Percentiles rank a stretch among this genome's conserved stretches.
Evolutionary conservation across 2,888 invertebrate genomes (phyloP).

Genomic region (Lithophane leautieri): DNA sequence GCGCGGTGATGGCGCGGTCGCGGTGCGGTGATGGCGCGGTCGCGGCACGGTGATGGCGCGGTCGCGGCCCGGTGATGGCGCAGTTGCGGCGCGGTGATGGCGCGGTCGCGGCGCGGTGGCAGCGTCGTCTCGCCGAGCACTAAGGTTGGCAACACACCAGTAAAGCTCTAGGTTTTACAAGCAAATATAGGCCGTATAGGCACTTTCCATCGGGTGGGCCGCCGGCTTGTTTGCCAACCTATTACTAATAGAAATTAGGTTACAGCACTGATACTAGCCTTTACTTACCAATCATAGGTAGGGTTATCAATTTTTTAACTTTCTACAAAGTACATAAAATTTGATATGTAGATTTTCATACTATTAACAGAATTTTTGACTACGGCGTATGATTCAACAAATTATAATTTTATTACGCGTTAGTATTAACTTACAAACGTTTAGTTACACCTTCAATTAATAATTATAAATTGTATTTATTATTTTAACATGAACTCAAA

Average conservation of each 20-base stretch:
- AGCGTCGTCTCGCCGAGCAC: too few relatives aligned
- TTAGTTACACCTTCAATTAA: not conserved
- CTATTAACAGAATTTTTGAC: not conserved
- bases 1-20: too few relatives aligned
- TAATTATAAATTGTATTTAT: too few relatives aligned
- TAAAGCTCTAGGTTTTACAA: not conserved
- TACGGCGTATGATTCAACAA: not conserved
- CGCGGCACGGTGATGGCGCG: too few relatives aligned
- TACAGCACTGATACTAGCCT: conserved; percentile 22
- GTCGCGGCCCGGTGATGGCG: too few relatives aligned
- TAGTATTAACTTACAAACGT: not conserved
- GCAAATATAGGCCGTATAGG: not conserved
- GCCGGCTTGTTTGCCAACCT: conserved; percentile 26
- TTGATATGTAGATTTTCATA: not conserved
- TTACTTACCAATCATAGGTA: conserved; percentile 12
- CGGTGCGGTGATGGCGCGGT: too few relatives aligned
- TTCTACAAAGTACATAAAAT: not conserved
- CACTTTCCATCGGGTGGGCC: conserved; percentile 25
- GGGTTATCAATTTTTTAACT: conserved; percentile 14
- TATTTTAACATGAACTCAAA: not conserved
- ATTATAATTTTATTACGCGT: too few relatives aligned
- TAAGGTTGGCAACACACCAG: conserved; percentile 13
- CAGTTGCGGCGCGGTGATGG: too few relatives aligned
- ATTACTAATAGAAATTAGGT: conserved; percentile 48
- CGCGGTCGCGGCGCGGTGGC: too few relatives aligned